Percentiles rank a stretch among this genome's conserved stretches.
Conservation (phyloP, 1,140 invertebrate genomes). For the Fopius arisanus region DNA sequence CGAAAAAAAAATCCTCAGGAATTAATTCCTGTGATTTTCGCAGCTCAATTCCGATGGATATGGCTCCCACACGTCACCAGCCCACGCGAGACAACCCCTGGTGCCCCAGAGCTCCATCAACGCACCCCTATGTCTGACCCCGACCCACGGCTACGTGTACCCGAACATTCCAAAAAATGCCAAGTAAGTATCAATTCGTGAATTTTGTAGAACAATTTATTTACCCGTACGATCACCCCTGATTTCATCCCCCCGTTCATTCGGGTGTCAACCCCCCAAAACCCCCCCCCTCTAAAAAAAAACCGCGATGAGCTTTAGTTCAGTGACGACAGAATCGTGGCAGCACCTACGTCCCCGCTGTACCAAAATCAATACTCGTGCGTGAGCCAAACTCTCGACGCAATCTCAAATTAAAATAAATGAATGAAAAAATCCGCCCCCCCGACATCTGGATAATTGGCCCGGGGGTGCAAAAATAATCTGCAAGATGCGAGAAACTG, state of each 20-base stretch:
- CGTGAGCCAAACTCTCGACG: conserved; percentile 39
- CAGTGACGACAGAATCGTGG: conserved; percentile 45
- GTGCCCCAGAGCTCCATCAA: conserved; percentile 69
- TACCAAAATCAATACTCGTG: conserved; percentile 62
- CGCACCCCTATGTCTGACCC: conserved; percentile 66
- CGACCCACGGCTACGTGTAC: conserved; percentile 57
- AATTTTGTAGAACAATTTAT: too few relatives aligned
- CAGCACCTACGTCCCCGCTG: conserved; percentile 25
- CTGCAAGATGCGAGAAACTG: too few relatives aligned
- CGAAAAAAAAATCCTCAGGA: not conserved
- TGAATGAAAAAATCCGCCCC: not conserved
- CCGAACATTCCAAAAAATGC: conserved; percentile 81
- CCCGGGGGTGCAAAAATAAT: too few relatives aligned
- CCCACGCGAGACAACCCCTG: conserved; percentile 74
- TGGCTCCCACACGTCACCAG: conserved; percentile 83
- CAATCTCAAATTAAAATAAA: conserved; percentile 11
- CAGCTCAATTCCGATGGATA: conserved; percentile 82
- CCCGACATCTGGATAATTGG: too few relatives aligned
- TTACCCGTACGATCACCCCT: too few relatives aligned
- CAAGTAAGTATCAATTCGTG: conserved; percentile 87
- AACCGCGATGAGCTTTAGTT: conserved; percentile 49
- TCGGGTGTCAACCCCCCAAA: not conserved
- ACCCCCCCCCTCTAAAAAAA: not conserved
- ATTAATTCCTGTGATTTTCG: conserved; percentile 34
- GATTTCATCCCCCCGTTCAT: not conserved